Percentiles rank a stretch among this genome's conserved stretches.
Evolutionary conservation across 2,797 vertebrate genomes (phyloP).

Genomic region (Helarctos malayanus): DNA sequence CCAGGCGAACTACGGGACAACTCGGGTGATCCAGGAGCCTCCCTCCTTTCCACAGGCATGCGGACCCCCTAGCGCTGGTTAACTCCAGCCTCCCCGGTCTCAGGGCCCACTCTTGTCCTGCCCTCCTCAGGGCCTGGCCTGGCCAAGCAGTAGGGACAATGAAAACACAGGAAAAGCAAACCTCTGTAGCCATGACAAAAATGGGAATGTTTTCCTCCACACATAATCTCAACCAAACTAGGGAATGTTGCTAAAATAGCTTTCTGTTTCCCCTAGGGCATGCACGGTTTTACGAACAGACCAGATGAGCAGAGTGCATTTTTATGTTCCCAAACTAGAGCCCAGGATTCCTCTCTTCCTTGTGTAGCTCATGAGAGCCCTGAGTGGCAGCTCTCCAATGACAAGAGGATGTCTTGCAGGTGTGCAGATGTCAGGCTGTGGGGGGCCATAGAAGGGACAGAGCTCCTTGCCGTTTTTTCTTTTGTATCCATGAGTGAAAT

Average conservation of each 20-base stretch:
- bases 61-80: neutral
- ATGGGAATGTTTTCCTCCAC: neutral
- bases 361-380: neutral
- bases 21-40: neutral
- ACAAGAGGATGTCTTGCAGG: slow-evolving; percentile 17
- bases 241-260: slow-evolving; percentile 1
- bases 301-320: neutral
- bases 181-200: neutral
- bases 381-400: neutral
- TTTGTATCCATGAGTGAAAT: neutral
- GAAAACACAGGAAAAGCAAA: neutral
- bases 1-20: neutral
- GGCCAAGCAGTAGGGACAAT: neutral
- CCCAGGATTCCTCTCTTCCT: neutral
- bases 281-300: slow-evolving; percentile 37
- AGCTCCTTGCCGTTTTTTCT: slow-evolving; percentile 26
- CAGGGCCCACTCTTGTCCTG: rapidly evolving
- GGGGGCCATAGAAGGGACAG: slow-evolving; percentile 22
- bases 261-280: neutral
- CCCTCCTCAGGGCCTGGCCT: neutral
- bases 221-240: neutral
- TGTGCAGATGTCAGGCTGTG: slow-evolving; percentile 41
- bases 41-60: rapidly evolving
- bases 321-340: slow-evolving; percentile 7
- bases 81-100: neutral